phyloP scores from a whole-genome alignment of 1,140 invertebrate genomes.

The Metaphire vulgaris region DNA sequence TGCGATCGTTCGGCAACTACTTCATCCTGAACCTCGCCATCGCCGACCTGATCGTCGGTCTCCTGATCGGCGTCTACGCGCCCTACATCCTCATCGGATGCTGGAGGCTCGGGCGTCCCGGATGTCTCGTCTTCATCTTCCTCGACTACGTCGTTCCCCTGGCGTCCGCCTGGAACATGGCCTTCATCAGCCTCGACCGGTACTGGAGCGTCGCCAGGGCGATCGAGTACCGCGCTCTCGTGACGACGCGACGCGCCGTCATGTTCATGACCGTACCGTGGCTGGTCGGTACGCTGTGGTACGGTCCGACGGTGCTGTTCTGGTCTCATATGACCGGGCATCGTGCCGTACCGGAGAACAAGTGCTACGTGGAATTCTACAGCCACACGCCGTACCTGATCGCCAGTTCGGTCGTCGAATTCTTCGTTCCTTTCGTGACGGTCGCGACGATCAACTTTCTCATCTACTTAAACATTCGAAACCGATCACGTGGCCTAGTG shows the following conservation, averaged over 20 bases:
- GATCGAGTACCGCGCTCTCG: conserved; percentile 30
- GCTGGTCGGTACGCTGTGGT: conserved; percentile 34
- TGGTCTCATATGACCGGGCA: conserved; percentile 33
- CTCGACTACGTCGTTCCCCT: conserved; percentile 33
- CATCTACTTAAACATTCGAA: conserved; percentile 34
- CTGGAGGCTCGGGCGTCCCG: conserved; percentile 25
- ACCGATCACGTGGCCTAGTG: conserved; percentile 28
- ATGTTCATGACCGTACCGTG: conserved; percentile 32
- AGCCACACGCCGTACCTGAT: conserved; percentile 31
- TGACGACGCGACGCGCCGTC: conserved; percentile 18
- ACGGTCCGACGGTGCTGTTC: too few relatives aligned
- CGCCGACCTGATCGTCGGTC: conserved; percentile 31
- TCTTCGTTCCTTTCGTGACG: conserved; percentile 34
- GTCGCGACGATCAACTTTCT: conserved; percentile 33
- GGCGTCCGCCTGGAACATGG: too few relatives aligned
- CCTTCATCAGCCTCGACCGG: conserved; percentile 29
- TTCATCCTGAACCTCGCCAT: too few relatives aligned
- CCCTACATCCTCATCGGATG: conserved; percentile 14
- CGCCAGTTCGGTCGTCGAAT: conserved; percentile 34
- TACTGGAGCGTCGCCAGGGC: conserved; percentile 28
- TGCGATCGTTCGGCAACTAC: conserved; percentile 30
- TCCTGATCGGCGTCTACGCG: conserved; percentile 18
- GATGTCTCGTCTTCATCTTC: conserved; percentile 28
- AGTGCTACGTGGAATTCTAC: conserved; percentile 36
- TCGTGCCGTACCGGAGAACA: conserved; percentile 31